phyloP scores from a whole-genome alignment of 2,888 invertebrate species.

The Caradrina kadenii region DNA sequence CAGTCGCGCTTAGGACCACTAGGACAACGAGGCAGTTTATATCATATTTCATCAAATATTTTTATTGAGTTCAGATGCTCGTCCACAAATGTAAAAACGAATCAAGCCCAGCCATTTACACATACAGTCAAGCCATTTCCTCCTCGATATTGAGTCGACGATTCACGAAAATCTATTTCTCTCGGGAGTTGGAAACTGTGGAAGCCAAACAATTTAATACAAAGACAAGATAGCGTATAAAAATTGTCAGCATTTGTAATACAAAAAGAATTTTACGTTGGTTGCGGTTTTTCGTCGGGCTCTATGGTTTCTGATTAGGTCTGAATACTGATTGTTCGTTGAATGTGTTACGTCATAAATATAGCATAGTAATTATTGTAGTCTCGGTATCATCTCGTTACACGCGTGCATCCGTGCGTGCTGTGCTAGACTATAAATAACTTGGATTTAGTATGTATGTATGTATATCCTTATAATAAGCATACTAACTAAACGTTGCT shows the following conservation, averaged over 20 bases:
- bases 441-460: conserved; percentile 5
- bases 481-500: background rate
- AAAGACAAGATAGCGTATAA: background rate
- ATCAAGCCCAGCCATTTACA: background rate
- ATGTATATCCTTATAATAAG: conserved; percentile 23
- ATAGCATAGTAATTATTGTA: conserved; percentile 37
- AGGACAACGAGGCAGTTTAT: no score
- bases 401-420: conserved; percentile 44
- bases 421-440: conserved; percentile 27
- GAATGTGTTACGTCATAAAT: conserved; percentile 34
- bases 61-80: background rate
- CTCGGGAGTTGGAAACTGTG: background rate
- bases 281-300: conserved; percentile 45
- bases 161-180: conserved; percentile 14
- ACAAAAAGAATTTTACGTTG: conserved; percentile 19
- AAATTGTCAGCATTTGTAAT: conserved; percentile 18
- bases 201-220: conserved; percentile 13
- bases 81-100: background rate
- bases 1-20: no score
- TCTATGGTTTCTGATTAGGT: conserved; percentile 40
- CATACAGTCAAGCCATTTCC: conserved; percentile 1
- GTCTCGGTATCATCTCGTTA: conserved; percentile 38
- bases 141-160: conserved; percentile 6
- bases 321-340: conserved; percentile 22
- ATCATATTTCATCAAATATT: background rate